Conservation (phyloP, 2,888 invertebrate species). For the Hemaris fuciformis region DNA sequence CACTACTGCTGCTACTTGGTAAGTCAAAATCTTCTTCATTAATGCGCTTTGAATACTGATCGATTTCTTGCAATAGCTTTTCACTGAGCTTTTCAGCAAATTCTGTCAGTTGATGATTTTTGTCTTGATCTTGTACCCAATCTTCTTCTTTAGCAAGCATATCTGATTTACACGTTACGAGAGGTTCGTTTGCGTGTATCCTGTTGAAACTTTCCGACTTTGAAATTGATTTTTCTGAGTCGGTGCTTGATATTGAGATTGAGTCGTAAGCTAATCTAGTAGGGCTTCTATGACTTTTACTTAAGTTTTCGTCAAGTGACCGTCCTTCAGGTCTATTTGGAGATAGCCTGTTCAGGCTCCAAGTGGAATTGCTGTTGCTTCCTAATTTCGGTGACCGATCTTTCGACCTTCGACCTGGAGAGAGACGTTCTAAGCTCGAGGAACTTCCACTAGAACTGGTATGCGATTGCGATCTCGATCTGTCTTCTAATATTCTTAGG, state of each 20-base stretch:
- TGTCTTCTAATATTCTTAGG: constrained; percentile 71
- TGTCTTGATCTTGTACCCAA: constrained; percentile 83
- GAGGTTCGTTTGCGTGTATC: constrained; percentile 74
- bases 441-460: constrained; percentile 79
- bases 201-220: constrained; percentile 78
- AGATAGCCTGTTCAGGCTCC: constrained; percentile 75
- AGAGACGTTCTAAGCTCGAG: constrained; percentile 74
- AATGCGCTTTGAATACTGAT: constrained; percentile 80
- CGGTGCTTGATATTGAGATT: constrained; percentile 75
- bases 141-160: constrained; percentile 74
- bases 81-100: constrained; percentile 92
- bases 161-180: constrained; percentile 77
- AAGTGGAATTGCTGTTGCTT: constrained; percentile 76
- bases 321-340: constrained; percentile 76
- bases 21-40: constrained; percentile 79
- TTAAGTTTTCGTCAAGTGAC: constrained; percentile 71
- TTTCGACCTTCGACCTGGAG: constrained; percentile 75
- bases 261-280: constrained; percentile 75
- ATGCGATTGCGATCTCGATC: constrained; percentile 73
- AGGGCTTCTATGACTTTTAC: constrained; percentile 73
- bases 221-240: constrained; percentile 77
- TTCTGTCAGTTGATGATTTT: constrained; percentile 86
- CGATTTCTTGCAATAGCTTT: constrained; percentile 89
- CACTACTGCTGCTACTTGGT: constrained; percentile 76
- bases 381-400: constrained; percentile 76